Evolutionary conservation across 2,888 invertebrate species (phyloP).

Genomic region (Chrysotoxum bicinctum): DNA sequence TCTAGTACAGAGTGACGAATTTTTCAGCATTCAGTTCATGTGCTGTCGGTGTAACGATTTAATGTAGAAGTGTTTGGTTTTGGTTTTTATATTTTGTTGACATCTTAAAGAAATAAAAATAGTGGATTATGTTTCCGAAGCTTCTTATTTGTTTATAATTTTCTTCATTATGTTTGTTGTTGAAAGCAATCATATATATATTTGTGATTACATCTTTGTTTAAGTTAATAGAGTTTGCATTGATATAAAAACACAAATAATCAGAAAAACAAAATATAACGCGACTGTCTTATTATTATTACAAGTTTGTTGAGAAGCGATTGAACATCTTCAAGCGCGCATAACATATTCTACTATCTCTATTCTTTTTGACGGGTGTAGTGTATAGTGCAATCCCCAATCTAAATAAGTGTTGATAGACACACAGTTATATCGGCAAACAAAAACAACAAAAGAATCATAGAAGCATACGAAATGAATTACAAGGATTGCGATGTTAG

Average conservation of each 20-base stretch:
- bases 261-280: not conserved
- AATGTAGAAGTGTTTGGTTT: conserved; percentile 55
- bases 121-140: not conserved
- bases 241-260: not conserved
- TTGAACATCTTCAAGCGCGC: not conserved
- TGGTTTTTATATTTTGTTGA: conserved; percentile 28
- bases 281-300: not conserved
- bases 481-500: not conserved
- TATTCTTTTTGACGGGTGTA: not conserved
- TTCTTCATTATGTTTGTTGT: not conserved
- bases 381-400: not conserved
- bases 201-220: not conserved
- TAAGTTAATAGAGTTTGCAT: not conserved
- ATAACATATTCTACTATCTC: not conserved
- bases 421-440: not conserved
- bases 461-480: not conserved
- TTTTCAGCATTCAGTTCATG: conserved; percentile 35
- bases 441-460: not conserved
- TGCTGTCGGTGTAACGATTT: conserved; percentile 39
- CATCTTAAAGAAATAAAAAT: not conserved
- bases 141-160: not conserved
- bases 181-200: conserved; percentile 1
- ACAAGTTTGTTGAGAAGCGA: not conserved
- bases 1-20: conserved; percentile 7
- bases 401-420: not conserved